phyloP scores from a whole-genome alignment of 2,797 vertebrate genomes.

The Onychomys torridus region DNA sequence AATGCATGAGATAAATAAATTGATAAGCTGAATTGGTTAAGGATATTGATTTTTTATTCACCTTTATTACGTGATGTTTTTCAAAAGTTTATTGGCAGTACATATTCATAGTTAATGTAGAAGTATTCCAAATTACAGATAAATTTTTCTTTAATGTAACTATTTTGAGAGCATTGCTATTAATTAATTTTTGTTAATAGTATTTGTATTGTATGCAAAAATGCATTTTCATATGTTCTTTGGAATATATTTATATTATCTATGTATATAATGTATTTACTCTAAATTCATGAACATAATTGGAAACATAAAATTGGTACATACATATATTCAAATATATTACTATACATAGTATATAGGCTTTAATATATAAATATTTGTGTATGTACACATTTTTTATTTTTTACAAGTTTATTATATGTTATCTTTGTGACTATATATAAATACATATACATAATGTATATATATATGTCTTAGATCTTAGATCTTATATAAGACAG shows the following conservation, averaged over 20 bases:
- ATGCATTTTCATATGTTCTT: neutral
- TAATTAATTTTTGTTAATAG: neutral
- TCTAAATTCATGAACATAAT: neutral
- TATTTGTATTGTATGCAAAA: too few species aligned
- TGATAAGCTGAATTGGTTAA: neutral
- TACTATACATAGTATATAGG: neutral
- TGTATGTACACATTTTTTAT: neutral
- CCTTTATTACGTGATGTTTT: neutral
- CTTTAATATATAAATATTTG: neutral
- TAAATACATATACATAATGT: neutral
- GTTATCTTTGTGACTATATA: neutral
- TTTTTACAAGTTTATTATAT: neutral
- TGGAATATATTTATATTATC: neutral
- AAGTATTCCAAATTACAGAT: neutral
- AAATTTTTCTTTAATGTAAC: neutral
- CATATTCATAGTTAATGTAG: neutral
- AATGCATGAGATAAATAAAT: neutral
- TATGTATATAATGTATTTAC: neutral
- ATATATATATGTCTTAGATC: neutral
- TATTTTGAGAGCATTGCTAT: neutral
- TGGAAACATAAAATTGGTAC: neutral
- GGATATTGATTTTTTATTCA: neutral
- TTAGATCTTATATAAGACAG: neutral
- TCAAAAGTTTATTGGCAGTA: neutral
- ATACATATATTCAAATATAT: neutral